phyloP scores from a whole-genome alignment of 1,140 invertebrate species.

The Pachypeltis micranthus region DNA sequence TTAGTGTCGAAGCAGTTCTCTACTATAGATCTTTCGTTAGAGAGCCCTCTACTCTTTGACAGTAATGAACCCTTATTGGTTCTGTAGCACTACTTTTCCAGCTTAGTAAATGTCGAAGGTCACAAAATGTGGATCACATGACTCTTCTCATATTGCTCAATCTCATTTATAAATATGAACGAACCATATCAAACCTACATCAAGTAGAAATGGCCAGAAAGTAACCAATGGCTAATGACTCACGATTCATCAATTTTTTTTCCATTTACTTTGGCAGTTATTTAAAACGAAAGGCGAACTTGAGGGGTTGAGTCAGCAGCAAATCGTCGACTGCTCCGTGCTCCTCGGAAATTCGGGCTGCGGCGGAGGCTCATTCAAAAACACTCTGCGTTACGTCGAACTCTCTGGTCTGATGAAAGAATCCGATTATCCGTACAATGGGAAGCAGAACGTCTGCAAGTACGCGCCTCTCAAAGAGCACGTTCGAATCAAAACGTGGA shows the following conservation, averaged over 20 bases:
- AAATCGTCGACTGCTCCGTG: conserved; percentile 61
- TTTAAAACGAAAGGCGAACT: conserved; percentile 48
- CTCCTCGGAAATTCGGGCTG: conserved; percentile 57
- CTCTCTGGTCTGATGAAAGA: conserved; percentile 49
- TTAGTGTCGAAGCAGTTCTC: too few relatives aligned
- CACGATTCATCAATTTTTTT: neutral
- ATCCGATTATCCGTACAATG: conserved; percentile 50
- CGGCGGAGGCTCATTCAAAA: conserved; percentile 55
- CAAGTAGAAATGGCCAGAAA: too few relatives aligned
- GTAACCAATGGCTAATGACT: too few relatives aligned
- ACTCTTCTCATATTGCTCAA: too few relatives aligned
- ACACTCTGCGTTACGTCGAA: conserved; percentile 54
- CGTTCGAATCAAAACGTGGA: neutral
- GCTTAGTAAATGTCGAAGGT: too few relatives aligned
- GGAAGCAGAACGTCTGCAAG: conserved; percentile 30
- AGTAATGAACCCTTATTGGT: too few relatives aligned
- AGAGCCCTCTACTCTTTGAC: too few relatives aligned
- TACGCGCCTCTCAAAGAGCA: conserved; percentile 1
- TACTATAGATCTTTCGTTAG: too few relatives aligned
- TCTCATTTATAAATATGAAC: too few relatives aligned
- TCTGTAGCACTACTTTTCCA: too few relatives aligned
- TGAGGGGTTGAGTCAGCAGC: conserved; percentile 50
- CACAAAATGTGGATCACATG: too few relatives aligned
- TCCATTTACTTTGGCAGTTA: conserved; percentile 28
- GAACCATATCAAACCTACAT: too few relatives aligned